phyloP scores from a whole-genome alignment of 2,113 vertebrate species.

The Cochlearius cochlearius region DNA sequence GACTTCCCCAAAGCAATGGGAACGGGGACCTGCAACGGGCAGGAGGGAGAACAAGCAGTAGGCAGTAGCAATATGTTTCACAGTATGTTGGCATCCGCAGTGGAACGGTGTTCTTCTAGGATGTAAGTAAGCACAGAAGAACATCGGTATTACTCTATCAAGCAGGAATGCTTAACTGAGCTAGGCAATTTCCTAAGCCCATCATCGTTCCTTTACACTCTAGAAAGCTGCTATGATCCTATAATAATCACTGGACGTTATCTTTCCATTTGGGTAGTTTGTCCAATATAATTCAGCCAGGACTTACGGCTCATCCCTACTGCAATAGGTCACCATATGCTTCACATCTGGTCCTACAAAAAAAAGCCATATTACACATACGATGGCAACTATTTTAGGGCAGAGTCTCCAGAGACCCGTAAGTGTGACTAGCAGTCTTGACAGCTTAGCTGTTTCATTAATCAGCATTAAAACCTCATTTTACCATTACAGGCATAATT shows the following conservation, averaged over 20 bases:
- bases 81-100: background rate
- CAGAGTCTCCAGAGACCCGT: background rate
- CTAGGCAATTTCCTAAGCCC: background rate
- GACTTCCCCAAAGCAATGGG: background rate
- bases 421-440: background rate
- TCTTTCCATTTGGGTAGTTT: conserved; percentile 2
- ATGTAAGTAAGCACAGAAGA: background rate
- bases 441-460: conserved; percentile 44
- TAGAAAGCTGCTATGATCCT: background rate
- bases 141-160: background rate
- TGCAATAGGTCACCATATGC: conserved; percentile 53
- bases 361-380: background rate
- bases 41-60: background rate
- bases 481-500: conserved; percentile 30
- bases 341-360: conserved; percentile 55
- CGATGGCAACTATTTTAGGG: background rate
- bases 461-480: conserved; percentile 52
- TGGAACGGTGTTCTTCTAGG: background rate
- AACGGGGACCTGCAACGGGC: accelerated
- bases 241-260: background rate
- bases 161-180: background rate
- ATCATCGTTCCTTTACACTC: background rate
- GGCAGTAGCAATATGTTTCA: background rate
- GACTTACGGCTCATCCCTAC: background rate
- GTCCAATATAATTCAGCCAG: background rate